Evolutionary conservation across 1,140 invertebrate genomes (phyloP), one percentile per base, ranked within the genome.

Genomic region (Drosophila ananassae): DNA sequence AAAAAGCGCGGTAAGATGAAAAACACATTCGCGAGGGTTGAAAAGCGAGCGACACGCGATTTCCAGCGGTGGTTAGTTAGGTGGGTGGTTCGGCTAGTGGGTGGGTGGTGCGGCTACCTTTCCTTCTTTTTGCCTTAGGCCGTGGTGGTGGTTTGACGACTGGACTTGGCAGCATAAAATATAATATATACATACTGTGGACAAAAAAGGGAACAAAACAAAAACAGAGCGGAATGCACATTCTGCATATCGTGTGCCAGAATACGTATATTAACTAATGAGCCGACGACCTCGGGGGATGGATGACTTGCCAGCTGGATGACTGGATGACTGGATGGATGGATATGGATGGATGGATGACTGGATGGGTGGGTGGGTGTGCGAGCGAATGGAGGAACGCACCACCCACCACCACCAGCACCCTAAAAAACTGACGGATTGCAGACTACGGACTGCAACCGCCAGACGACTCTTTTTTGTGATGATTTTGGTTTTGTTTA

Each of bases 181-280:
- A 37, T 12, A 44, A 41, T 13, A 41, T n/a, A 37, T 37, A 37
- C 8, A 13, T 17, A n/a, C 12, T 48, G 48, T 46, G 24, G 9
- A 47, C 22, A 22, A 10, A 52, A 30, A 30, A 32, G 46, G 66
- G 47, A 41, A 52, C 50, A 58, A 68, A 53, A 57, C 9, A 39
- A 56, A 60, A 62, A 51, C 50, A 63, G n/a, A 60, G 25, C 28
- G 41, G 68, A 73, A 47, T 54, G 51, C 41, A 69, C 47, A 69
- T 57, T 87, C 73, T 81, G 82, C 81, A 87, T 77, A 50, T 30
- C 62, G 63, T 63, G 63, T 32, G 63, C 13, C 59, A 25, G 63
- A 60, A 64, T 63, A 25, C 47, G 59, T 75, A 63, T 75, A 80
- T 85, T 85, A 83, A 73, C 82, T 85, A 85, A 85, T 85, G 82